Evolutionary conservation across 1,140 invertebrate genomes (phyloP), one percentile per base, ranked within the genome.

Genomic region (Acromyrmex echinatior): DNA sequence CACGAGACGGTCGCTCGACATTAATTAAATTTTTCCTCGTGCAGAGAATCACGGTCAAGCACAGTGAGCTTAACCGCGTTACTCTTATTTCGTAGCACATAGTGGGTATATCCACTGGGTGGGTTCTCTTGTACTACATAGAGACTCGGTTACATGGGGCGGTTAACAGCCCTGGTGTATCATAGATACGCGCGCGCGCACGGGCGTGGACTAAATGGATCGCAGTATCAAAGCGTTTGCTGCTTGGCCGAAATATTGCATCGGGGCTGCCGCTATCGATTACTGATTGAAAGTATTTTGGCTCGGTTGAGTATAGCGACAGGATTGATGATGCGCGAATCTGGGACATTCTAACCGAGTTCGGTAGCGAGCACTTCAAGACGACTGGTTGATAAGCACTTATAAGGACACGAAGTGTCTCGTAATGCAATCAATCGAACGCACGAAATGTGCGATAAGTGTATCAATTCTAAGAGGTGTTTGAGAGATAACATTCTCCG

Each of bases 261-360:
- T 25, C 65, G 65, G 39, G 25, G 39, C 25, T 14, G n/a, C 70
- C 6, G 10, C 14, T 84, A 84, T 84, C 45, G 80, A 84, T 84
- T 74, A 74, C 70, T 62, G 80, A 74, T 84, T 84, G 80, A 60
- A 62, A 74, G 56, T 84, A 84, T 76, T 84, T 82, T 51, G 80
- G 35, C 80, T 84, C 56, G 25, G 53, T 71, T 58, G 31, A 35
- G 4, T 39, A 68, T 18, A 39, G 25, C 45, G 21, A 18, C 21
- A 16, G 18, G 18, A 79, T 10, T 62, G 45, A 49, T 65, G 5
- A 31, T 51, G 16, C 39, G 80, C 35, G 25, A 63, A 84, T 76
- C 80, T 84, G 70, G 80, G 58, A 62, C 80, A 12, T 62, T 84
- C 14, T 74, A 74, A 74, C 68, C 70, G 68, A 63, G 39, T 63